Evolutionary conservation across 2,113 vertebrate species (phyloP).

Genomic region (Notarius quadriscutis): DNA sequence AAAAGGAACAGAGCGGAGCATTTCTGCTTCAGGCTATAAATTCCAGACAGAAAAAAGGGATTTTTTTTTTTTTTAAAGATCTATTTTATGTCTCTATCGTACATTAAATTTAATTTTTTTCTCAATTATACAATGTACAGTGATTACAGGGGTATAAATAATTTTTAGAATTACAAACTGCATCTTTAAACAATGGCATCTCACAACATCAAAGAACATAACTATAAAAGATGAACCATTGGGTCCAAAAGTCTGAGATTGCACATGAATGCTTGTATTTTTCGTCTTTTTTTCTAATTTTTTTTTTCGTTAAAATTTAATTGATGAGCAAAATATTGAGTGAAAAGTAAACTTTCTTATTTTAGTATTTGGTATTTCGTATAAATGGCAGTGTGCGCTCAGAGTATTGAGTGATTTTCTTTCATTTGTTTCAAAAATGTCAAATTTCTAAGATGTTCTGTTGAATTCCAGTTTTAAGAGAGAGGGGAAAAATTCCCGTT

Average conservation of each 20-base stretch:
- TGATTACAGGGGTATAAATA: background rate
- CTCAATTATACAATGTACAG: background rate
- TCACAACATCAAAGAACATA: conserved; percentile 20
- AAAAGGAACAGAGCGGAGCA: background rate
- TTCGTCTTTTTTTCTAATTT: background rate
- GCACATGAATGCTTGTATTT: background rate
- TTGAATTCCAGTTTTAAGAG: background rate
- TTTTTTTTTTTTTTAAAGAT: background rate
- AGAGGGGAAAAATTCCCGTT: background rate
- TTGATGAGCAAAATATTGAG: background rate
- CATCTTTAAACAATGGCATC: background rate
- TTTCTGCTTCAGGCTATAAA: background rate
- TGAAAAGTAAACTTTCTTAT: background rate
- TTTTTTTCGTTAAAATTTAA: background rate
- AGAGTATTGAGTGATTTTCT: background rate
- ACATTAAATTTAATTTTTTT: background rate
- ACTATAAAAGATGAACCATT: background rate
- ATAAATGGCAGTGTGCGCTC: too few species aligned
- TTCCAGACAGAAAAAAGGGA: background rate
- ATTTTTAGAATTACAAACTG: background rate
- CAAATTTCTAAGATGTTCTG: background rate
- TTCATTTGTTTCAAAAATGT: background rate
- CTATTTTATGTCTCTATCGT: background rate
- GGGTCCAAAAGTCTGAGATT: background rate
- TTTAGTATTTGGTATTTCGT: background rate